Conservation (phyloP, 2,888 invertebrate species). For the Sesamia inferens region DNA sequence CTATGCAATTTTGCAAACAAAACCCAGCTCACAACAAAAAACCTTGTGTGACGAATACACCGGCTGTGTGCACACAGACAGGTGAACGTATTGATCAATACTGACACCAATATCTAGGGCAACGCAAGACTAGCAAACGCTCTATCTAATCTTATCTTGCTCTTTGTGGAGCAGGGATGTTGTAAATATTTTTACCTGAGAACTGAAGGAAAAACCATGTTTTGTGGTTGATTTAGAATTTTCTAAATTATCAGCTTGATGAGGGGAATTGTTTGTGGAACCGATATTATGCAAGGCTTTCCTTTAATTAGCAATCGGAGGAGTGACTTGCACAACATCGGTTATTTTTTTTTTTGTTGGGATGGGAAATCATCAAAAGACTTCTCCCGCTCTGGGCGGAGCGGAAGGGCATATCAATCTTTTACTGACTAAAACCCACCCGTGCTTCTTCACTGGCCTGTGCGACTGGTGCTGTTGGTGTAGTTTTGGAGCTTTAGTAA, state of each 20-base stretch:
- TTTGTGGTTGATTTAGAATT: constrained; percentile 5
- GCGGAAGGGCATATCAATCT: no score
- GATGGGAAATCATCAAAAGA: no score
- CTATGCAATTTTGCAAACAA: constrained; percentile 6
- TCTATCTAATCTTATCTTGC: constrained; percentile 45
- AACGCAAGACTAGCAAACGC: constrained; percentile 48
- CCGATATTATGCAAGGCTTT: not conserved
- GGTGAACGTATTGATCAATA: constrained; percentile 55
- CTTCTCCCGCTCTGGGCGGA: no score
- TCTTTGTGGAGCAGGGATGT: constrained; percentile 26
- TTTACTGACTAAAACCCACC: no score
- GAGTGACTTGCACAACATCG: no score
- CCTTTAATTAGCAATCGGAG: not conserved
- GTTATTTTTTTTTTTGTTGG: no score
- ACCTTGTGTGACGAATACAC: constrained; percentile 19
- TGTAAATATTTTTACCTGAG: constrained; percentile 32
- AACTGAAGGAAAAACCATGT: not conserved
- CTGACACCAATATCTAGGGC: constrained; percentile 47
- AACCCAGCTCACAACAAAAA: constrained; percentile 28
- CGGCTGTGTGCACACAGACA: constrained; percentile 19
- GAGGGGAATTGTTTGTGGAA: not conserved
- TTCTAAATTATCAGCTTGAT: constrained; percentile 4
- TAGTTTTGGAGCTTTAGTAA: no score
- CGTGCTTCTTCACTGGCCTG: no score
- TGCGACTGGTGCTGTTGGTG: no score